These are phyloP conservation scores for Bunonema sp. DNA, from an alignment of 2,888 invertebrate species.

Conservation along the genomic window DNA sequence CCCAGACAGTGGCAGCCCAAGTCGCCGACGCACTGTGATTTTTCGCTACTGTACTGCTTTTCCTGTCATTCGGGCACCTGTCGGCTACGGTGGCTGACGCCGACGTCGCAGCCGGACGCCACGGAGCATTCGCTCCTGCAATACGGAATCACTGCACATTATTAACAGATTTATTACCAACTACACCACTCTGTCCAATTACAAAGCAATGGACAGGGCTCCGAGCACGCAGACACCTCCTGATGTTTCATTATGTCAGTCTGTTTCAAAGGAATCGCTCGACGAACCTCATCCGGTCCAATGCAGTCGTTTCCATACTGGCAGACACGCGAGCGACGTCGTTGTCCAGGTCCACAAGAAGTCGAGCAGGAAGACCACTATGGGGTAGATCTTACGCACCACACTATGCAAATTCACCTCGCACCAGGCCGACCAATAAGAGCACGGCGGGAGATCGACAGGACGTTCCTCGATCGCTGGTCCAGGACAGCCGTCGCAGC, in stretches of 20 bases:
- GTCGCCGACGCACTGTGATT: constrained; percentile 37
- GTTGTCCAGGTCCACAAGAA: constrained; percentile 26
- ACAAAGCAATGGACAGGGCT: no score
- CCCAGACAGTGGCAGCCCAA: constrained; percentile 29
- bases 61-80: no score
- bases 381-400: no score
- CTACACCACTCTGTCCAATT: no score
- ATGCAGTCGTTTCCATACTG: constrained; percentile 31
- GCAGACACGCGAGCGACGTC: constrained; percentile 22
- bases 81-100: constrained; percentile 2
- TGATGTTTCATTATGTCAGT: no score
- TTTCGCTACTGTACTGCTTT: no score
- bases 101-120: constrained; percentile 6
- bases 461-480: constrained; percentile 4
- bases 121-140: constrained; percentile 7
- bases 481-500: constrained; percentile 1
- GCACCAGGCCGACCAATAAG: constrained; percentile 27
- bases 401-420: no score
- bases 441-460: constrained; percentile 15
- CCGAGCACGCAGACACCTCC: no score
- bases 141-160: no score
- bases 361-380: constrained; percentile 28
- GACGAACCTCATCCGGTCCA: constrained; percentile 20
- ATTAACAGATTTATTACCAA: no score
- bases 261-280: no score